These are phyloP conservation scores for Agonum fuliginosum DNA, from an alignment of 2,888 invertebrate species.

Conservation along the genomic window DNA sequence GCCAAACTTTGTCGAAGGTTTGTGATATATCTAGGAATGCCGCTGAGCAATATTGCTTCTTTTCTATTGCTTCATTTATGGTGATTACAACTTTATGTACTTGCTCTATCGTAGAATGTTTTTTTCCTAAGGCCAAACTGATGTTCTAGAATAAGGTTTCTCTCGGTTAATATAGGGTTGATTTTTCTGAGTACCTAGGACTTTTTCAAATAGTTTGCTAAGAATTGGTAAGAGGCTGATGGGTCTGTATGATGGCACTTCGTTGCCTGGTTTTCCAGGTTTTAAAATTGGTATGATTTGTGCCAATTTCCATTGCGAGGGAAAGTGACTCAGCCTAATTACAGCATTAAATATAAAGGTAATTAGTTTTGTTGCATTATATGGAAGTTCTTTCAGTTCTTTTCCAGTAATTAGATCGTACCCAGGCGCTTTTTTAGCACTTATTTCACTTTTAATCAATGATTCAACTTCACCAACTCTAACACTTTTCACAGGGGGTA, in stretches of 20 bases:
- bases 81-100: neutral
- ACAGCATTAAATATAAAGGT: conserved; percentile 1
- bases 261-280: neutral
- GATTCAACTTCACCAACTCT: neutral
- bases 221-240: neutral
- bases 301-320: conserved; percentile 3
- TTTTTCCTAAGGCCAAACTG: neutral
- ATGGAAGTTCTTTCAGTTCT: neutral
- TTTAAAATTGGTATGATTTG: no score
- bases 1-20: no score
- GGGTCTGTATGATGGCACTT: neutral
- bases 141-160: neutral
- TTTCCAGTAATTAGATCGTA: neutral
- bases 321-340: neutral
- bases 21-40: neutral
- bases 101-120: neutral
- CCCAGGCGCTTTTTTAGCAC: neutral
- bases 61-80: neutral
- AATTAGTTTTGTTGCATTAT: neutral
- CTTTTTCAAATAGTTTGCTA: neutral
- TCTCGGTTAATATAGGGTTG: neutral
- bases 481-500: neutral
- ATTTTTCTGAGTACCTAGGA: neutral
- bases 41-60: neutral
- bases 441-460: neutral